phyloP scores from a whole-genome alignment of 2,797 vertebrate genomes.

The Emydoidea blandingii region DNA sequence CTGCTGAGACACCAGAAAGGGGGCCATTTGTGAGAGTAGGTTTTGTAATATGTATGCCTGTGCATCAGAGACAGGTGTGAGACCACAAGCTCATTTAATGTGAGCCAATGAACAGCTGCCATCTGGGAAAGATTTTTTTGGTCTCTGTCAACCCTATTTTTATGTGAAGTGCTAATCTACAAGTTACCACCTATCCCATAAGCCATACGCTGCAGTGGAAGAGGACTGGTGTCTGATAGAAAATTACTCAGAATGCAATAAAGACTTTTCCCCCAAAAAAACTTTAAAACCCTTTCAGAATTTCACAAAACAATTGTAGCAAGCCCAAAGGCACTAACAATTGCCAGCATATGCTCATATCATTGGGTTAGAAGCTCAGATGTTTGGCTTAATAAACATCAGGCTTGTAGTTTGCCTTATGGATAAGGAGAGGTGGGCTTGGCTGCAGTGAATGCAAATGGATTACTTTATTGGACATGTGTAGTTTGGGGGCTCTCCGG shows the following conservation, averaged over 20 bases:
- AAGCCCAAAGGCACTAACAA: background rate
- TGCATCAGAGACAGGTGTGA: background rate
- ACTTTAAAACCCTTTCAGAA: background rate
- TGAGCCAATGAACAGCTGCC: background rate
- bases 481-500: background rate
- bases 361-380: background rate
- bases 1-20: background rate
- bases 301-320: background rate
- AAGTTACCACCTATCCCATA: background rate
- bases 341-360: background rate
- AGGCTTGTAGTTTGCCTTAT: background rate
- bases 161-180: background rate
- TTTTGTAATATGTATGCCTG: background rate
- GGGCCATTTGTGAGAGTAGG: background rate
- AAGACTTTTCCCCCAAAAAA: background rate
- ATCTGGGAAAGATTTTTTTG: background rate
- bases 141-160: background rate
- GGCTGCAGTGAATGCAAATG: background rate
- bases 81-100: background rate
- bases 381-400: background rate
- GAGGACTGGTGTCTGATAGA: background rate
- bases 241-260: background rate
- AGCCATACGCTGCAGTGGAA: background rate
- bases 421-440: background rate
- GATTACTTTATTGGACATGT: background rate